Evolutionary conservation across 2,888 invertebrate genomes (phyloP).

Genomic region (Drosophila imparisetae): DNA sequence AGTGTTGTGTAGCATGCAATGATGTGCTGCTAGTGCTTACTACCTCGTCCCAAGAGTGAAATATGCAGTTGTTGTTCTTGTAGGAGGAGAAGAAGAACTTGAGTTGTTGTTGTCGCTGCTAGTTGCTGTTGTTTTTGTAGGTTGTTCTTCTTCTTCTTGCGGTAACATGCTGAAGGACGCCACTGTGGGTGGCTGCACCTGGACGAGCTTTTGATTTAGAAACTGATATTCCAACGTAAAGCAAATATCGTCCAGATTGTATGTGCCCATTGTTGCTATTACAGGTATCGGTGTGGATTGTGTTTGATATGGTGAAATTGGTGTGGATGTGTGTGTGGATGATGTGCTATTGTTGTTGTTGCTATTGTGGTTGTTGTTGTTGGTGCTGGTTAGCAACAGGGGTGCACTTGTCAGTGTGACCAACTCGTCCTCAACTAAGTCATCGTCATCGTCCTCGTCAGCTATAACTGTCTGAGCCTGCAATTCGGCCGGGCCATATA

Average conservation of each 20-base stretch:
- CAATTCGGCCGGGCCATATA: constrained; percentile 44
- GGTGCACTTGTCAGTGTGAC: constrained; percentile 64
- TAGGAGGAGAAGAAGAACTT: constrained; percentile 21
- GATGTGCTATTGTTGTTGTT: constrained; percentile 35
- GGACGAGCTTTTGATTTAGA: constrained; percentile 83
- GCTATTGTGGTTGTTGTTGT: constrained; percentile 29
- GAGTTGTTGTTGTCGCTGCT: constrained; percentile 32
- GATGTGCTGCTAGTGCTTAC: constrained; percentile 42
- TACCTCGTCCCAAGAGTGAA: constrained; percentile 79
- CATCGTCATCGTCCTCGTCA: constrained; percentile 33
- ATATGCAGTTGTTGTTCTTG: constrained; percentile 60
- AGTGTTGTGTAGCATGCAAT: constrained; percentile 42
- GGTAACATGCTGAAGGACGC: constrained; percentile 70
- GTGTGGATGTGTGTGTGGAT: constrained; percentile 38
- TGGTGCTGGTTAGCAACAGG: constrained; percentile 54
- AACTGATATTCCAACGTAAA: constrained; percentile 83
- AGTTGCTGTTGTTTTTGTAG: constrained; percentile 25
- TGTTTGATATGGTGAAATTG: constrained; percentile 45
- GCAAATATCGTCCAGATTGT: constrained; percentile 78
- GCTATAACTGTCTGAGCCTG: constrained; percentile 30
- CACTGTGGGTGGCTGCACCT: constrained; percentile 82
- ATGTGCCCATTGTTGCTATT: constrained; percentile 50
- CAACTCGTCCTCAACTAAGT: constrained; percentile 58
- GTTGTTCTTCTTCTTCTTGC: constrained; percentile 33
- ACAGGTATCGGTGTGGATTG: constrained; percentile 43